Conservation (phyloP, 2,797 vertebrate species). For the Limnodromus scolopaceus region DNA sequence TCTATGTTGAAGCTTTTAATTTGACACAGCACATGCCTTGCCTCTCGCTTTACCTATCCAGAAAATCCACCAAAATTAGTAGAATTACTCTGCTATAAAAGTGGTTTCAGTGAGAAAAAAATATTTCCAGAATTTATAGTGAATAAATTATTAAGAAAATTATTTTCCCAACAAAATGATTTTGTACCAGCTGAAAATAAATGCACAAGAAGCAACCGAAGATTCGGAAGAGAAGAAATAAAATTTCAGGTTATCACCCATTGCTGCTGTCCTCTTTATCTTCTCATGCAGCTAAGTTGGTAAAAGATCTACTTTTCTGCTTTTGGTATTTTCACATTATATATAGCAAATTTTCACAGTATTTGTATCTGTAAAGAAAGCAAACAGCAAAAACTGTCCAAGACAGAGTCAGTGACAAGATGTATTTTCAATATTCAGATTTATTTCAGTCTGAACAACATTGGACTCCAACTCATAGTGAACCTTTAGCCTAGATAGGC, state of each 20-base stretch:
- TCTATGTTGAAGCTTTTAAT: not conserved
- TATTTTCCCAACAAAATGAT: not conserved
- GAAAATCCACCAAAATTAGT: constrained; percentile 15
- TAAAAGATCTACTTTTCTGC: not conserved
- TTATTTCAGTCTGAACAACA: not conserved
- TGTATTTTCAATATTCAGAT: not conserved
- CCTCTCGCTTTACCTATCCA: not conserved
- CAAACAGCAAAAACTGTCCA: not conserved
- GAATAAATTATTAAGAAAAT: not conserved
- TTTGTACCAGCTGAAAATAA: not conserved
- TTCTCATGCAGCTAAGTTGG: not conserved
- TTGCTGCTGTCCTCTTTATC: not conserved
- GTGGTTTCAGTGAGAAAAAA: not conserved
- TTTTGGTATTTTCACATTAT: not conserved
- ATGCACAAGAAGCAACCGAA: not conserved
- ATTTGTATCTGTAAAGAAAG: not conserved
- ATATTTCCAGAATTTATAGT: not conserved
- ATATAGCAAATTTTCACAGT: not conserved
- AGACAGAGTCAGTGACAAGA: not conserved
- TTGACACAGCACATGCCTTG: not conserved
- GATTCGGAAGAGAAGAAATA: not conserved
- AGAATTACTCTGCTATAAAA: not conserved
- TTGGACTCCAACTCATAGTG: not conserved
- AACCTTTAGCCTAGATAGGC: not conserved
- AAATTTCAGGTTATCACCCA: not conserved